These are phyloP conservation scores for Notarius quadriscutis DNA, from an alignment of 2,113 vertebrate species.

Conservation along the genomic window DNA sequence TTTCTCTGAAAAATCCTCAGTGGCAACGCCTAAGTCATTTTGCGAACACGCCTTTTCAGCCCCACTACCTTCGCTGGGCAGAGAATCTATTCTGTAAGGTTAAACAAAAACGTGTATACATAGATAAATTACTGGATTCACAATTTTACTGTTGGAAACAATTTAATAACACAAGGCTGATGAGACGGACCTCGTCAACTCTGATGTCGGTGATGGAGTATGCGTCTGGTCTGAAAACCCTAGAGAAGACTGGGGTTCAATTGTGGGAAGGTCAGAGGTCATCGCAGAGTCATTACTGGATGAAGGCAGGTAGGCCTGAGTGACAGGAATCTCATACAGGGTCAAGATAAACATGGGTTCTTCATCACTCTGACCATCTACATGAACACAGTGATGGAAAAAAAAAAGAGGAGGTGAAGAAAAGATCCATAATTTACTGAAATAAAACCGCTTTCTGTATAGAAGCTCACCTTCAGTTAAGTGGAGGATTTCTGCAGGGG, in stretches of 20 bases:
- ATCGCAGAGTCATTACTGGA: constrained; percentile 9
- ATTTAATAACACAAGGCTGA: not conserved
- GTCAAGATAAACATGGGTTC: constrained; percentile 81
- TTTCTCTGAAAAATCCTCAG: not conserved
- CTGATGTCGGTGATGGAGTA: not conserved
- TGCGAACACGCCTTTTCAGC: not conserved
- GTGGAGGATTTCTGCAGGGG: constrained; percentile 20
- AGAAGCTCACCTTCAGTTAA: constrained; percentile 9
- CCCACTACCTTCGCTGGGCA: not conserved
- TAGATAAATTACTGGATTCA: not conserved
- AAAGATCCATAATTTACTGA: not conserved
- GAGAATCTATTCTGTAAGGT: not conserved
- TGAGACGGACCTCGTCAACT: constrained; percentile 3
- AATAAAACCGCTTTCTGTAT: not conserved
- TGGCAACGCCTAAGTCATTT: not conserved
- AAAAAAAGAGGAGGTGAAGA: not conserved
- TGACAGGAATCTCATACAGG: constrained; percentile 78
- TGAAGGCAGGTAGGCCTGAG: not conserved
- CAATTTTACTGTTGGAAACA: not conserved
- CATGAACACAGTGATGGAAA: not conserved
- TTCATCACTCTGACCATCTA: constrained; percentile 55
- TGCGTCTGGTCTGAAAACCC: not conserved
- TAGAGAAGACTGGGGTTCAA: constrained; percentile 1
- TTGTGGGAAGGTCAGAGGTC: not conserved
- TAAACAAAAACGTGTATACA: not conserved